Evolutionary conservation across 2,888 invertebrate species (phyloP).

Genomic region (Eupithecia exiguata): DNA sequence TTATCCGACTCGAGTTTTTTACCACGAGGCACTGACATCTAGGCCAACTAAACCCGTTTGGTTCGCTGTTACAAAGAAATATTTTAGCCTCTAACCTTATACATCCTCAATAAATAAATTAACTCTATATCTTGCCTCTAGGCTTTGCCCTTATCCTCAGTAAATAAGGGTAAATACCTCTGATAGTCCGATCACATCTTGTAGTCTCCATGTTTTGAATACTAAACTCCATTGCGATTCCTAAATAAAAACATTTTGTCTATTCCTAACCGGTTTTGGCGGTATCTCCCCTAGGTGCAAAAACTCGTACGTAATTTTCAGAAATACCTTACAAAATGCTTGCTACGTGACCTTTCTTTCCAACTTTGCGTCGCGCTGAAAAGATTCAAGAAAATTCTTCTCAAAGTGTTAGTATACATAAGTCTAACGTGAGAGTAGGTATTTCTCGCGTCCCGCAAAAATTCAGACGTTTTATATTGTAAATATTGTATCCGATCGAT

Average conservation of each 20-base stretch:
- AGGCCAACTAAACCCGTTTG: too few relatives aligned
- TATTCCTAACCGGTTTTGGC: background rate
- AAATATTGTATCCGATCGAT: too few relatives aligned
- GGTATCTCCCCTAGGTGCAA: background rate
- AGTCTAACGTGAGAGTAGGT: background rate
- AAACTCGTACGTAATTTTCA: conserved; percentile 6
- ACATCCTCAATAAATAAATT: background rate
- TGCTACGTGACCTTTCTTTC: background rate
- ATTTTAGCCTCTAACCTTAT: background rate
- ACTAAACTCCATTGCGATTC: background rate
- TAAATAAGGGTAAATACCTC: background rate
- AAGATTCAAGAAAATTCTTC: background rate
- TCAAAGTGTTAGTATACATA: background rate
- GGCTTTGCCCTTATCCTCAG: background rate
- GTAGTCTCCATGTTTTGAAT: background rate
- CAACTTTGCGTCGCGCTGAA: background rate
- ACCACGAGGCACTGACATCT: too few relatives aligned
- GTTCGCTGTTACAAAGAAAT: too few relatives aligned
- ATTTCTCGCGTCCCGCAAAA: background rate
- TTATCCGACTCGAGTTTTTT: too few relatives aligned
- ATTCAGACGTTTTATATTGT: too few relatives aligned
- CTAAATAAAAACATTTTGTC: background rate
- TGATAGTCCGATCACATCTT: conserved; percentile 6
- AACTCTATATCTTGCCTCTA: background rate
- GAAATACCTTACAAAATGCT: conserved; percentile 4